Base-by-base conservation (phyloP, 2,113 vertebrate species). In the Phalacrocorax carbo region DNA sequence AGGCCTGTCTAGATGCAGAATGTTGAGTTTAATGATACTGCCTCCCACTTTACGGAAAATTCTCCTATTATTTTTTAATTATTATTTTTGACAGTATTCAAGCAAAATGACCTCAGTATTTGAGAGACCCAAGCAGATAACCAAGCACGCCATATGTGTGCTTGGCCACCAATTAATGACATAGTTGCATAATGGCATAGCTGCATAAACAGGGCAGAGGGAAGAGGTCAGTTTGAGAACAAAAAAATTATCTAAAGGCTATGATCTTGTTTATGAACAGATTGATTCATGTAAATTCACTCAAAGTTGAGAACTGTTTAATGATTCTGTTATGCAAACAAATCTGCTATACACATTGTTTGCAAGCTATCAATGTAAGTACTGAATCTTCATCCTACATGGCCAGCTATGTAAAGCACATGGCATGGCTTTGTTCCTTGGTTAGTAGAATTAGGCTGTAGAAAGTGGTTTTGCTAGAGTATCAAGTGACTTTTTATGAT, bases 261-360 rank as follows among this genome's bases (percentile, higher is more conserved):
- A 92, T 0, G 5, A 82, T 82, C 88, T 91, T 96, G 86, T 95
- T 96, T 95, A 95, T 79, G 91, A 95, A 70, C 81, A 94, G 80
- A 92, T 65, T 95, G 72, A 94, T 95, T 96, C 65, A 79, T 91
- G 88, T 87, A 95, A 93, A 96, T 95, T 84, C 66, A 62, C 70
- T 86, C 65, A 51, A 93, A 91, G 73, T 72, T 92, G 73, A 93
- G 88, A 94, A 92, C 76, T 92, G 81, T 87, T 96, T 91, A 84
- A 94, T 0, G 4, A 36, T 69, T 71, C 90, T 82, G 73, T 89
- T 95, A 93, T 72, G 86, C 90, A 96, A 94, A 94, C 86, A 94
- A 94, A 96, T 96, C 86, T 97, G 96, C 76, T 94, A 44, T 96
- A 92, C 94, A 93, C 81, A 96, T 95, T 94, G 72, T 93, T 92